phyloP scores from a whole-genome alignment of 2,888 invertebrate genomes.

The Abrostola triplasia region DNA sequence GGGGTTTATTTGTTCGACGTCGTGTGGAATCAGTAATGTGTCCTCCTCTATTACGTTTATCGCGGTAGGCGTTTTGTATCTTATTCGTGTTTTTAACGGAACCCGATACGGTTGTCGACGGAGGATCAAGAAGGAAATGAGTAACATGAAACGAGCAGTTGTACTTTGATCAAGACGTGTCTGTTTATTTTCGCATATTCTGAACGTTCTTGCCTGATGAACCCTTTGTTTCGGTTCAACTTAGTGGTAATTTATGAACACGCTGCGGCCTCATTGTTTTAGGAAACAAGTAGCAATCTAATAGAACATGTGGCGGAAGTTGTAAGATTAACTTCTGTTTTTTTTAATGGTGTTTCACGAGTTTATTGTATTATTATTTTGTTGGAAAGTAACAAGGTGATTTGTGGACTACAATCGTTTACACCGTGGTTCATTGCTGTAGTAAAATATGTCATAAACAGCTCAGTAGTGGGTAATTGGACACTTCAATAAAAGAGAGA shows the following conservation, averaged over 20 bases:
- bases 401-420: constrained; percentile 11
- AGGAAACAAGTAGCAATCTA: constrained; percentile 21
- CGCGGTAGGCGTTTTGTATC: constrained; percentile 34
- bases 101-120: constrained; percentile 45
- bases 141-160: constrained; percentile 67
- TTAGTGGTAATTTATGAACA: constrained; percentile 37
- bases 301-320: constrained; percentile 38
- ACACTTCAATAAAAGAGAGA: constrained; percentile 40
- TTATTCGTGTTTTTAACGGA: constrained; percentile 48
- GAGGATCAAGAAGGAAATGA: constrained; percentile 67
- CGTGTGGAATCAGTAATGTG: constrained; percentile 68
- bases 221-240: constrained; percentile 26
- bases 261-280: constrained; percentile 36
- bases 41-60: constrained; percentile 55
- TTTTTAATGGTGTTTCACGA: background rate
- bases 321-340: constrained; percentile 14
- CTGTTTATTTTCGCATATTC: constrained; percentile 70
- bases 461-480: constrained; percentile 35
- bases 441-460: constrained; percentile 50
- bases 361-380: background rate
- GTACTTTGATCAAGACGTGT: constrained; percentile 66
- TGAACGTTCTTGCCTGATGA: constrained; percentile 46
- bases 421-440: constrained; percentile 25
- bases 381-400: constrained; percentile 5
- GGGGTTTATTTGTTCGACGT: constrained; percentile 62